A percentile compares a stretch with the other conserved stretches of the same genome.
These are phyloP conservation scores for Cyaniris semiargus DNA, from an alignment of 2,888 invertebrate genomes.

Conservation along the genomic window DNA sequence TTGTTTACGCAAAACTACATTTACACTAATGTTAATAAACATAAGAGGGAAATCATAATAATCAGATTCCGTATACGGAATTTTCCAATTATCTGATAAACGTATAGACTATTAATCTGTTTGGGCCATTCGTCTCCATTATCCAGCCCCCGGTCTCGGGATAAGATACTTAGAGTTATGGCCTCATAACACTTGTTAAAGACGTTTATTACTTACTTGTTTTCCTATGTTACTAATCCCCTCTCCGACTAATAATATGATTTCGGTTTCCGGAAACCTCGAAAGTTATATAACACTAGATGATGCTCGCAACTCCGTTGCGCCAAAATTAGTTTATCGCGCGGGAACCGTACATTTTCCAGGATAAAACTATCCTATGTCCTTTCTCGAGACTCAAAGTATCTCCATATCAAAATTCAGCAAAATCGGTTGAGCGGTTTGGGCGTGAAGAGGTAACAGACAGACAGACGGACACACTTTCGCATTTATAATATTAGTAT, in stretches of 20 bases:
- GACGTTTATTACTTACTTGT: constrained; percentile 23
- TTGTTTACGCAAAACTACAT: not conserved
- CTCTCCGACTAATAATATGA: not conserved
- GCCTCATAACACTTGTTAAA: constrained; percentile 28
- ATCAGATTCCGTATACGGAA: not conserved
- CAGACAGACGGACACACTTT: no score
- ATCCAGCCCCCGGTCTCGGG: not conserved
- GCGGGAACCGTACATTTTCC: no score
- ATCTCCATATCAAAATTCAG: no score
- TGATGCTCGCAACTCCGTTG: no score
- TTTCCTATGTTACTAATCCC: constrained; percentile 25
- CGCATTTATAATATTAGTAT: no score
- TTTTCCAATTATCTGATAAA: constrained; percentile 16
- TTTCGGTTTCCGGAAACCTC: not conserved
- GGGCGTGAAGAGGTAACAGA: no score
- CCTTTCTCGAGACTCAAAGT: no score
- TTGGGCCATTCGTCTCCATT: constrained; percentile 22
- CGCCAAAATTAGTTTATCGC: no score
- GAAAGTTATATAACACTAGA: not conserved
- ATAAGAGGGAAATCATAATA: not conserved
- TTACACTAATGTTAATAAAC: not conserved
- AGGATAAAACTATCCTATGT: no score
- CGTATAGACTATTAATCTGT: constrained; percentile 19
- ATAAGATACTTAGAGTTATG: constrained; percentile 21
- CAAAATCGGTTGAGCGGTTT: no score